phyloP scores from a whole-genome alignment of 2,888 invertebrate genomes.

The Orchesella flavescens region DNA sequence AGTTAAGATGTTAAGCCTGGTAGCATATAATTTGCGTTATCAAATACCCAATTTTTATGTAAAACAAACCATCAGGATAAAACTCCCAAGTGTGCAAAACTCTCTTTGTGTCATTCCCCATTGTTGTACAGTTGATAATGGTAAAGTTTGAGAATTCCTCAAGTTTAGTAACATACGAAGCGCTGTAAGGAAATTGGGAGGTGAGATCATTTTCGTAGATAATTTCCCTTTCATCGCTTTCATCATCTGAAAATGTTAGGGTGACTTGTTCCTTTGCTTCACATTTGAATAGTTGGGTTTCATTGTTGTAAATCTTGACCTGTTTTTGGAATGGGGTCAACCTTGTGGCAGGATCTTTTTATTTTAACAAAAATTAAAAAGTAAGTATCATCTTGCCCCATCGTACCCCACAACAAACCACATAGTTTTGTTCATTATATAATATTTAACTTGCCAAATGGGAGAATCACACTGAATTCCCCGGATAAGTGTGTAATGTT shows the following conservation, averaged over 20 bases:
- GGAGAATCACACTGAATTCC: constrained; percentile 32
- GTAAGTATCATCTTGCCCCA: background rate
- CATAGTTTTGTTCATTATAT: no score
- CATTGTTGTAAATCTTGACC: constrained; percentile 60
- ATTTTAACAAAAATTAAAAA: constrained; percentile 3
- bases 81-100: constrained; percentile 63
- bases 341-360: constrained; percentile 47
- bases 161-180: constrained; percentile 50
- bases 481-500: constrained; percentile 33
- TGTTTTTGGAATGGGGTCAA: constrained; percentile 65
- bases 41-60: no score
- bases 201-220: constrained; percentile 38
- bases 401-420: no score
- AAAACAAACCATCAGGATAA: constrained; percentile 55
- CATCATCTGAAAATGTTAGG: constrained; percentile 52
- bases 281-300: constrained; percentile 66
- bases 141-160: constrained; percentile 64
- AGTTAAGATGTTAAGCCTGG: no score
- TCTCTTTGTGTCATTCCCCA: constrained; percentile 15
- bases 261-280: constrained; percentile 66
- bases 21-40: no score
- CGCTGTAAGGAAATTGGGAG: constrained; percentile 57
- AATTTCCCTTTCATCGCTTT: background rate
- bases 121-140: constrained; percentile 62
- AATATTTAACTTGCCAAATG: constrained; percentile 33